These are phyloP conservation scores for Carabus problematicus DNA, from an alignment of 2,888 invertebrate species.

Conservation along the genomic window DNA sequence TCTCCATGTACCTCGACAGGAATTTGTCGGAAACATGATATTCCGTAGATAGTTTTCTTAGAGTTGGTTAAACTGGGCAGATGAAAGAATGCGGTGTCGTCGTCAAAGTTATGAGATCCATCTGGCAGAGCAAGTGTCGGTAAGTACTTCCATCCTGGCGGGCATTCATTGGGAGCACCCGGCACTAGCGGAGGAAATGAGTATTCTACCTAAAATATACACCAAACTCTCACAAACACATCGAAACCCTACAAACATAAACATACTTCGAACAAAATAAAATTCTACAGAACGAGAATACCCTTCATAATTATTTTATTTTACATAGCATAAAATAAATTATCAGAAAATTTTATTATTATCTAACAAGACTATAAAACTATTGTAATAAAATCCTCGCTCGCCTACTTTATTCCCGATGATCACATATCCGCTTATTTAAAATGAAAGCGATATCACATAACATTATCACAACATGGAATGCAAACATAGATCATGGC, in stretches of 20 bases:
- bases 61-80: slow-evolving; percentile 87
- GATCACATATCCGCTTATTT: too few relatives aligned
- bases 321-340: too few relatives aligned
- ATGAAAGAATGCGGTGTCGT: slow-evolving; percentile 96
- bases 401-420: too few relatives aligned
- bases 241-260: slow-evolving; percentile 4
- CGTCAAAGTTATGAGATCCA: slow-evolving; percentile 95
- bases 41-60: slow-evolving; percentile 88
- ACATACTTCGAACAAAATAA: background rate
- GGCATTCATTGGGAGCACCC: slow-evolving; percentile 81
- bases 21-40: slow-evolving; percentile 98
- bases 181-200: slow-evolving; percentile 89
- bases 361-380: background rate
- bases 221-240: slow-evolving; percentile 35
- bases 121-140: slow-evolving; percentile 97
- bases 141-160: slow-evolving; percentile 91
- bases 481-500: too few relatives aligned
- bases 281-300: background rate
- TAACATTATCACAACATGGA: too few relatives aligned
- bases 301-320: background rate
- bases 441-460: too few relatives aligned
- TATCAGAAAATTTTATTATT: background rate
- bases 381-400: background rate
- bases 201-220: slow-evolving; percentile 76
- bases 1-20: slow-evolving; percentile 79